A percentile compares a stretch with the other conserved stretches of the same genome.
These are phyloP conservation scores for Popillia japonica DNA, from an alignment of 1,140 invertebrate species.

Conservation along the genomic window DNA sequence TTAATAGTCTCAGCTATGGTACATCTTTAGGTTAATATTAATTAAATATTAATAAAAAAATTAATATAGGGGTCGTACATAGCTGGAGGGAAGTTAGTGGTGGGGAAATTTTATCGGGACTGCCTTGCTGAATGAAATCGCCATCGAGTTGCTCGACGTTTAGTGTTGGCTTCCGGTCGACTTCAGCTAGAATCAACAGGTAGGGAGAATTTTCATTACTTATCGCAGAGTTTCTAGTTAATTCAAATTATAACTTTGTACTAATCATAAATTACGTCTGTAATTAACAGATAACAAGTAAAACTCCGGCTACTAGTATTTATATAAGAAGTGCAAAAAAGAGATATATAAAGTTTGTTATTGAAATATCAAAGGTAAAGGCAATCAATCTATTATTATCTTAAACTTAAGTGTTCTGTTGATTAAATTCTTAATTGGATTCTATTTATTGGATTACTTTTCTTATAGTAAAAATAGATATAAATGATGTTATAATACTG, in stretches of 20 bases:
- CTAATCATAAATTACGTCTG: neutral
- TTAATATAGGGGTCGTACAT: neutral
- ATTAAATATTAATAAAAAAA: conserved; percentile 39
- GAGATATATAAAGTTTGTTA: neutral
- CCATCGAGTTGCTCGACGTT: conserved; percentile 3
- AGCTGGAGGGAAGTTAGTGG: conserved; percentile 26
- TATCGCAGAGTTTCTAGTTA: neutral
- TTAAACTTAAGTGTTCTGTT: neutral
- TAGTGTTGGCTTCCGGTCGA: conserved; percentile 33
- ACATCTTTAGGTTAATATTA: neutral
- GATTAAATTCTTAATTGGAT: conserved; percentile 16
- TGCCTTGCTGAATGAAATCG: neutral
- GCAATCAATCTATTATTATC: neutral
- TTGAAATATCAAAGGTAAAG: neutral
- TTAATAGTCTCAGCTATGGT: neutral
- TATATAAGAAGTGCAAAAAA: neutral
- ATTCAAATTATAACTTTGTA: conserved; percentile 6
- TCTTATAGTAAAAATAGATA: neutral
- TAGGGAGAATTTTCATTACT: conserved; percentile 10
- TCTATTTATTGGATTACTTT: conserved; percentile 15
- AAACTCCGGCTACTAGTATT: neutral
- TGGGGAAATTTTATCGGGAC: conserved; percentile 38
- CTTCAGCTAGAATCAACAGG: conserved; percentile 38
- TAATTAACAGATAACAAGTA: too few species aligned
- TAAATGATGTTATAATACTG: neutral